Conservation (phyloP, 2,888 invertebrate genomes). For the Liodrosophila aerea region DNA sequence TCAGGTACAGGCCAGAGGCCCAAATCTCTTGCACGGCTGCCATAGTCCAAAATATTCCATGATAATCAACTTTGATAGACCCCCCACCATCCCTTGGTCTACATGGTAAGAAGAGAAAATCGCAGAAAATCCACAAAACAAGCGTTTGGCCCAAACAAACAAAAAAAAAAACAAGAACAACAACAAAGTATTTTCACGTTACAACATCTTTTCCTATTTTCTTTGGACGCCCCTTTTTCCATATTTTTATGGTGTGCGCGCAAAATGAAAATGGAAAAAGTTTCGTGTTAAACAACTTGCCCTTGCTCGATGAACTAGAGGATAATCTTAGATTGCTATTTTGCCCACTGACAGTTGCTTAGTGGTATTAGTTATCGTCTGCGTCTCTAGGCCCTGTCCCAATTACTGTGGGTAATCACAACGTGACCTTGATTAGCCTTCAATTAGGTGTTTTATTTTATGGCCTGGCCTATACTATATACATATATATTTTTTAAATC, state of each 20-base stretch:
- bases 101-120: slow-evolving; percentile 58
- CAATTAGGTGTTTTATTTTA: slow-evolving; percentile 44
- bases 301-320: slow-evolving; percentile 58
- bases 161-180: slow-evolving; percentile 1
- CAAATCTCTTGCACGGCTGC: slow-evolving; percentile 60
- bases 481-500: too few relatives aligned
- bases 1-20: slow-evolving; percentile 61
- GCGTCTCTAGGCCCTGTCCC: slow-evolving; percentile 7
- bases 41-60: slow-evolving; percentile 60
- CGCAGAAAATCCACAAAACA: slow-evolving; percentile 44
- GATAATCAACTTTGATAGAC: slow-evolving; percentile 74
- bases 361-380: slow-evolving; percentile 29
- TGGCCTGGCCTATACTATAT: too few relatives aligned
- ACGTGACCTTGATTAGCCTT: slow-evolving; percentile 33
- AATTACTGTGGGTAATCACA: slow-evolving; percentile 14
- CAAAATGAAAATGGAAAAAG: slow-evolving; percentile 60
- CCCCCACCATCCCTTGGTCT: slow-evolving; percentile 9
- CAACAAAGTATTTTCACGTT: too few relatives aligned
- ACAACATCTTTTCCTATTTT: slow-evolving; percentile 5
- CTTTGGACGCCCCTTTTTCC: slow-evolving; percentile 29
- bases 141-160: slow-evolving; percentile 7
- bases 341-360: slow-evolving; percentile 52
- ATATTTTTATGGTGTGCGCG: slow-evolving; percentile 62
- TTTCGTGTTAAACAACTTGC: slow-evolving; percentile 60
- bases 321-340: slow-evolving; percentile 55